Conservation (phyloP, 2,113 vertebrate genomes). For the Heliornis fulica region DNA sequence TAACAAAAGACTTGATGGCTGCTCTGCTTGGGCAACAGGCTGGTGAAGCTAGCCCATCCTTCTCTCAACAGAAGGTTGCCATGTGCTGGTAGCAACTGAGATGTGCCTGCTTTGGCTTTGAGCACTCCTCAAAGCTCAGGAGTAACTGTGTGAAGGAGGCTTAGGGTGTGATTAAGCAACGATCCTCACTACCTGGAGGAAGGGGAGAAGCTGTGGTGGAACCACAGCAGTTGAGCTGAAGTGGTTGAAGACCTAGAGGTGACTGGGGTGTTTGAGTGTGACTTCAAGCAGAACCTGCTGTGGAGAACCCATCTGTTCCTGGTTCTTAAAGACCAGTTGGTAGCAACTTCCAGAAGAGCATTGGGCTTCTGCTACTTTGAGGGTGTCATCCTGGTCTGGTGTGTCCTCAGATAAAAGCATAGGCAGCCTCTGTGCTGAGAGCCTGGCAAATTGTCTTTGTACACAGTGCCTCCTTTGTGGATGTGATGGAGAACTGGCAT, state of each 20-base stretch:
- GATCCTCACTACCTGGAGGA: not conserved
- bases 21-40: not conserved
- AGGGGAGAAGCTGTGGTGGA: not conserved
- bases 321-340: not conserved
- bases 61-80: not conserved
- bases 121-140: not conserved
- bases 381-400: not conserved
- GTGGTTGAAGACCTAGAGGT: not conserved
- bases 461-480: slow-evolving; percentile 18
- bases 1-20: not conserved
- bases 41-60: not conserved
- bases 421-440: not conserved
- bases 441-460: not conserved
- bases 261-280: not conserved
- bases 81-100: not conserved
- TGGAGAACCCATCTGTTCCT: not conserved
- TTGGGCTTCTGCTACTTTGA: not conserved
- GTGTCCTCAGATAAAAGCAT: not conserved
- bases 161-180: not conserved
- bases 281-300: not conserved
- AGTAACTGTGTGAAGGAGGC: not conserved
- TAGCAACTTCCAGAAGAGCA: not conserved
- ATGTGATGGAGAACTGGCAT: not conserved
- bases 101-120: not conserved
- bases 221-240: not conserved